Conservation (phyloP, 2,888 invertebrate species). For the Plebejus anna region DNA sequence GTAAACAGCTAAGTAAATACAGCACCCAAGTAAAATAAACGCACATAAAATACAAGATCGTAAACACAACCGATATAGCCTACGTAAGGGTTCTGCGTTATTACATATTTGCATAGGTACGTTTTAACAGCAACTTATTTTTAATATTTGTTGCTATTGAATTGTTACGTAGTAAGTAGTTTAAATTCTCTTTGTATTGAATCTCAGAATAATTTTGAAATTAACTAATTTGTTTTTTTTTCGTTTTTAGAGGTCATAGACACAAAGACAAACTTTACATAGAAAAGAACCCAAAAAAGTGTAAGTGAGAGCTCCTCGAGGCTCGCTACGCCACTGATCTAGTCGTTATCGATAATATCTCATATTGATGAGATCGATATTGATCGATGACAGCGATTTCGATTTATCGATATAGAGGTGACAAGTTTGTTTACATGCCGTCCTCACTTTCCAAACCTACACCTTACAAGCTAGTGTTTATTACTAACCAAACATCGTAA, state of each 20-base stretch:
- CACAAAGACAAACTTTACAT: too few relatives aligned
- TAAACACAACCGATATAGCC: slow-evolving; percentile 17
- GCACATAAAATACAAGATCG: slow-evolving; percentile 5
- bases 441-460: slow-evolving; percentile 2
- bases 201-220: too few relatives aligned
- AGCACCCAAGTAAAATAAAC: background rate
- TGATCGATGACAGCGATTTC: background rate
- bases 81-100: background rate
- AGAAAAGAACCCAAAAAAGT: too few relatives aligned
- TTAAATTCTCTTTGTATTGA: too few relatives aligned
- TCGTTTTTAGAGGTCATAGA: too few relatives aligned
- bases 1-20: slow-evolving; percentile 7
- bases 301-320: background rate
- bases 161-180: too few relatives aligned
- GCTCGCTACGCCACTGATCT: too few relatives aligned
- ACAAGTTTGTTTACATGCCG: slow-evolving; percentile 3
- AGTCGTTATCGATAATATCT: background rate
- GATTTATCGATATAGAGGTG: background rate
- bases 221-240: background rate
- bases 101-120: slow-evolving; percentile 15
- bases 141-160: background rate
- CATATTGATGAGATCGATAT: background rate
- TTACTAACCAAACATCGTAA: background rate
- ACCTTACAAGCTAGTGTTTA: background rate
- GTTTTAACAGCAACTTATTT: background rate